These are phyloP conservation scores for Agrochola macilenta DNA, from an alignment of 2,888 invertebrate species.

Conservation along the genomic window DNA sequence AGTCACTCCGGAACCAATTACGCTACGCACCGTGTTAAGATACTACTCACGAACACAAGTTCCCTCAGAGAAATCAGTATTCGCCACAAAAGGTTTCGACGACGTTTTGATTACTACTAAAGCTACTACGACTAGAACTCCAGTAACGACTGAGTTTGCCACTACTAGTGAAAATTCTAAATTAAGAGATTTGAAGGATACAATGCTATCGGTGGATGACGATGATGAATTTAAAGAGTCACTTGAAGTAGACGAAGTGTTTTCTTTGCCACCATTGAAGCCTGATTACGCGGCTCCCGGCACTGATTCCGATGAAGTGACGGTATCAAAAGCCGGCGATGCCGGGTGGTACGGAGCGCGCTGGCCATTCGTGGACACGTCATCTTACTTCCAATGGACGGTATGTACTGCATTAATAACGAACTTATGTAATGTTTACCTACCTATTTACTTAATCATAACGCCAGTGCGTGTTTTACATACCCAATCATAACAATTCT, in stretches of 20 bases:
- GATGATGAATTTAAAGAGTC: slow-evolving; percentile 88
- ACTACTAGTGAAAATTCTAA: slow-evolving; percentile 77
- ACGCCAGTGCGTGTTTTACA: slow-evolving; percentile 68
- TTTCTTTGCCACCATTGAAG: slow-evolving; percentile 85
- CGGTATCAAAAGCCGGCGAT: slow-evolving; percentile 82
- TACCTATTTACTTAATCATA: slow-evolving; percentile 64
- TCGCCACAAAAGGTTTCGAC: slow-evolving; percentile 79
- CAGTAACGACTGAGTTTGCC: slow-evolving; percentile 75
- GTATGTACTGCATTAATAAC: slow-evolving; percentile 84
- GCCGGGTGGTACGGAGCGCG: slow-evolving; percentile 91
- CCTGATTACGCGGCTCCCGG: slow-evolving; percentile 77
- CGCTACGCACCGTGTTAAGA: slow-evolving; percentile 79
- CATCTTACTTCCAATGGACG: slow-evolving; percentile 92
- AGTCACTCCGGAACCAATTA: slow-evolving; percentile 81
- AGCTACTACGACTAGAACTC: slow-evolving; percentile 74
- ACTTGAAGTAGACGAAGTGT: slow-evolving; percentile 87
- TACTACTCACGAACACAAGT: slow-evolving; percentile 79
- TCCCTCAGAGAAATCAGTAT: slow-evolving; percentile 78
- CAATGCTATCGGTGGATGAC: slow-evolving; percentile 85
- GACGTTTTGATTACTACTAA: slow-evolving; percentile 85
- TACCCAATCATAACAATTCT: slow-evolving; percentile 66
- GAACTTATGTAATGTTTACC: slow-evolving; percentile 71
- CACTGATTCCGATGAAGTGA: slow-evolving; percentile 85
- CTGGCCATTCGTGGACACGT: slow-evolving; percentile 92
- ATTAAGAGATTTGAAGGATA: slow-evolving; percentile 85